Conservation (phyloP, 2,888 invertebrate species). For the Diaphora mendica region DNA sequence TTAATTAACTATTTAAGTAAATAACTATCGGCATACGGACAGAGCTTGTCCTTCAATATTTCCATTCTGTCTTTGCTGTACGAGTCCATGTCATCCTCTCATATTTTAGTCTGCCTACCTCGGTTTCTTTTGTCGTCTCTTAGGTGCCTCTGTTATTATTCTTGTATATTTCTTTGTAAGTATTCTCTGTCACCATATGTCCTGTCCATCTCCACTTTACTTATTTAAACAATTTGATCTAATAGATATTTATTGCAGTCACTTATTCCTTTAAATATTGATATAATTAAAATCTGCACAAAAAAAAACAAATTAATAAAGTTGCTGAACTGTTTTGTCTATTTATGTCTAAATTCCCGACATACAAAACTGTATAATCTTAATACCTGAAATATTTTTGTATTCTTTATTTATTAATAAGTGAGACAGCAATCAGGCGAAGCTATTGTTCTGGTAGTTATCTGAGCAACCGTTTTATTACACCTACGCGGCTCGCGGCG, state of each 20-base stretch:
- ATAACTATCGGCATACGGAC: no score
- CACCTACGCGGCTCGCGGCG: constrained; percentile 8
- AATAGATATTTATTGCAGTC: no score
- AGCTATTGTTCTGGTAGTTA: constrained; percentile 14
- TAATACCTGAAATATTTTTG: not conserved
- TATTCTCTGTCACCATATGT: no score
- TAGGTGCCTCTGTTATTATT: no score
- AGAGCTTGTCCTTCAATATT: not conserved
- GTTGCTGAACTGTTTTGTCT: not conserved
- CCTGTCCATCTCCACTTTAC: no score
- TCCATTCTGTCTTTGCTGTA: not conserved
- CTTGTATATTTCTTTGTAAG: no score
- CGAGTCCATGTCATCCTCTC: not conserved
- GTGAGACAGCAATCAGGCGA: constrained; percentile 13
- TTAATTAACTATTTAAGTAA: no score
- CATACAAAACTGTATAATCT: not conserved
- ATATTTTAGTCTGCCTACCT: no score
- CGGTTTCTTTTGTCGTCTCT: no score
- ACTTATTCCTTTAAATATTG: no score
- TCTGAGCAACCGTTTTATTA: constrained; percentile 12
- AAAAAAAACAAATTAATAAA: not conserved
- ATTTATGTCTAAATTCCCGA: not conserved
- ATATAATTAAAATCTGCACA: not conserved
- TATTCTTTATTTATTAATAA: constrained; percentile 17
- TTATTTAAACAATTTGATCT: not conserved